A percentile compares a stretch with the other conserved stretches of the same genome.
These are phyloP conservation scores for Gnathochromis pfefferi DNA, from an alignment of 2,113 vertebrate species.

Conservation along the genomic window DNA sequence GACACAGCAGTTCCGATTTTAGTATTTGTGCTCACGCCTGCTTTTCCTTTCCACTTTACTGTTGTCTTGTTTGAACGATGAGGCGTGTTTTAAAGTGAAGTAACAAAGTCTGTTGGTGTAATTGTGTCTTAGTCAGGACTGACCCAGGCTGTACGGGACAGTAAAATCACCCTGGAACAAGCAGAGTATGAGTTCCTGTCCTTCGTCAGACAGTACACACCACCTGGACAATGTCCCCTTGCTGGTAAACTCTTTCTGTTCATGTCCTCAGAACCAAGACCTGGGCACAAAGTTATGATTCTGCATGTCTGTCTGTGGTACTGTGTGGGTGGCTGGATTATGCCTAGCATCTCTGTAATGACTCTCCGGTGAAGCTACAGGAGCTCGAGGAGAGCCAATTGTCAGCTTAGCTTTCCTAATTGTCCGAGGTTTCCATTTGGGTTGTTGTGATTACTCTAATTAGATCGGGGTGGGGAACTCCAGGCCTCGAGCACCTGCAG, in stretches of 20 bases:
- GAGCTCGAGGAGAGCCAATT: not conserved
- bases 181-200: constrained; percentile 95
- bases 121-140: constrained; percentile 83
- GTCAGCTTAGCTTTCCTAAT: not conserved
- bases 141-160: constrained; percentile 89
- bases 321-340: not conserved
- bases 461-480: not conserved
- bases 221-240: constrained; percentile 89
- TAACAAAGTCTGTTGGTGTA: not conserved
- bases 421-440: not conserved
- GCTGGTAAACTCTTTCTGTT: constrained; percentile 71
- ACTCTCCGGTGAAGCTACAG: not conserved
- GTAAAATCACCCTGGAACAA: constrained; percentile 82
- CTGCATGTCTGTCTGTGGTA: not conserved
- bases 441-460: not conserved
- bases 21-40: rapidly evolving
- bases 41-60: not conserved
- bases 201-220: constrained; percentile 89
- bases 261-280: not conserved
- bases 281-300: not conserved
- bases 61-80: not conserved
- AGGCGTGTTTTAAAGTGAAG: not conserved
- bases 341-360: not conserved
- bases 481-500: not conserved
- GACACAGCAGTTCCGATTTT: not conserved